Evolutionary conservation across 1,140 invertebrate species (phyloP).

Genomic region (Paraescarpia echinospica): DNA sequence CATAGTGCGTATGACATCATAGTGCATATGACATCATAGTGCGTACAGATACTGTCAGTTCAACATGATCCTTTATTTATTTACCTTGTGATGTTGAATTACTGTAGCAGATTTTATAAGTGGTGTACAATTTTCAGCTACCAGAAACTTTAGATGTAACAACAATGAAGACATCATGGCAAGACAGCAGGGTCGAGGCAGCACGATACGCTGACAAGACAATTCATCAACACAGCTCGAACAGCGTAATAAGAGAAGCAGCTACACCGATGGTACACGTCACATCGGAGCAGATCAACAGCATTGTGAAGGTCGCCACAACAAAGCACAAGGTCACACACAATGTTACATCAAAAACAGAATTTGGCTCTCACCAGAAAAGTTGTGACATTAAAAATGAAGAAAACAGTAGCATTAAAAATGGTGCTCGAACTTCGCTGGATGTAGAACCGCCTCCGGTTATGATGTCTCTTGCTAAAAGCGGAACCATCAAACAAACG

Average conservation of each 20-base stretch:
- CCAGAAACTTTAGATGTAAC: not conserved
- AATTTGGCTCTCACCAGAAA: not conserved
- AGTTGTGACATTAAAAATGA: not conserved
- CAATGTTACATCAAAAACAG: not conserved
- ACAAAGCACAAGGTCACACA: not conserved
- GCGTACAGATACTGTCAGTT: too few relatives aligned
- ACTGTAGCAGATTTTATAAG: not conserved
- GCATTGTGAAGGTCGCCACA: not conserved
- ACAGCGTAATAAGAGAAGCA: not conserved
- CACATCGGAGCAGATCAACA: not conserved
- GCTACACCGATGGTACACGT: not conserved
- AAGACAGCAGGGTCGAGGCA: not conserved
- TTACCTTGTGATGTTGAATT: not conserved
- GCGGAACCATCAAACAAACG: not conserved
- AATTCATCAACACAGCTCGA: not conserved
- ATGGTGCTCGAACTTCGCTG: not conserved
- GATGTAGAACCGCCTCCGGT: not conserved
- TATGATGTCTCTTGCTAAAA: not conserved
- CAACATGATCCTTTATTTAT: too few relatives aligned
- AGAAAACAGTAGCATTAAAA: not conserved
- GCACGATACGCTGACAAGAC: not conserved
- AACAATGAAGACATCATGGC: not conserved
- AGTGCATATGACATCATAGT: too few relatives aligned
- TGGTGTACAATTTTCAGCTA: slow-evolving; percentile 28
- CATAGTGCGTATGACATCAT: too few relatives aligned